A percentile compares a stretch with the other conserved stretches of the same genome.
phyloP scores from a whole-genome alignment of 2,113 vertebrate species.

The Fregata magnificens region DNA sequence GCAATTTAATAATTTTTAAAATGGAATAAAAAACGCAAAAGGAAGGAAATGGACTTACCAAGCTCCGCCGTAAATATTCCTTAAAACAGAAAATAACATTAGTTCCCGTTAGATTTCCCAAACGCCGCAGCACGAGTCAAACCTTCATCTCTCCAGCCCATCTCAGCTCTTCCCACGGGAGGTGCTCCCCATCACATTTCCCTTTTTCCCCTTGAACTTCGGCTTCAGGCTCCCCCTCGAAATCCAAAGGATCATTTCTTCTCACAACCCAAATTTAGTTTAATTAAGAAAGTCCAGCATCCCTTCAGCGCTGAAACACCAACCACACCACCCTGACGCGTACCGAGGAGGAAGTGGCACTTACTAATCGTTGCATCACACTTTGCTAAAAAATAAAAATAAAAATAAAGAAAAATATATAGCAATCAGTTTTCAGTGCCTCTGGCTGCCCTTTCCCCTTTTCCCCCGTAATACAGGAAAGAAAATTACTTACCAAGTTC shows the following conservation, averaged over 20 bases:
- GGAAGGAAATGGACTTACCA: neutral
- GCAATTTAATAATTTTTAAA: too few species aligned
- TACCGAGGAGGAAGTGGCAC: neutral
- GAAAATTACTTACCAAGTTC: neutral
- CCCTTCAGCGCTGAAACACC: too few species aligned
- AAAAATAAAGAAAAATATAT: neutral
- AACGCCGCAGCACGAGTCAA: too few species aligned
- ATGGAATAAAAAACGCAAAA: too few species aligned
- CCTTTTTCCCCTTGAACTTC: neutral
- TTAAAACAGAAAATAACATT: neutral
- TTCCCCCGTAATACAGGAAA: too few species aligned
- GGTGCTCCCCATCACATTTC: accelerated
- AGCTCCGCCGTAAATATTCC: neutral
- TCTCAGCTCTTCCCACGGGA: accelerated
- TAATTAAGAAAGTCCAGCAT: neutral
- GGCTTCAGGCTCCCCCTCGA: neutral
- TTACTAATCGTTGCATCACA: neutral
- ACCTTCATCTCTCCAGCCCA: neutral
- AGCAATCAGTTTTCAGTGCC: accelerated
- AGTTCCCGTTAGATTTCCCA: neutral
- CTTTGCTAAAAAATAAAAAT: neutral
- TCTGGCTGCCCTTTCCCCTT: neutral
- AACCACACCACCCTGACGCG: accelerated
- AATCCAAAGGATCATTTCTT: neutral
- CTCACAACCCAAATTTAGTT: neutral